Conservation (phyloP, 1,140 invertebrate genomes). For the Nephila pilipes region DNA sequence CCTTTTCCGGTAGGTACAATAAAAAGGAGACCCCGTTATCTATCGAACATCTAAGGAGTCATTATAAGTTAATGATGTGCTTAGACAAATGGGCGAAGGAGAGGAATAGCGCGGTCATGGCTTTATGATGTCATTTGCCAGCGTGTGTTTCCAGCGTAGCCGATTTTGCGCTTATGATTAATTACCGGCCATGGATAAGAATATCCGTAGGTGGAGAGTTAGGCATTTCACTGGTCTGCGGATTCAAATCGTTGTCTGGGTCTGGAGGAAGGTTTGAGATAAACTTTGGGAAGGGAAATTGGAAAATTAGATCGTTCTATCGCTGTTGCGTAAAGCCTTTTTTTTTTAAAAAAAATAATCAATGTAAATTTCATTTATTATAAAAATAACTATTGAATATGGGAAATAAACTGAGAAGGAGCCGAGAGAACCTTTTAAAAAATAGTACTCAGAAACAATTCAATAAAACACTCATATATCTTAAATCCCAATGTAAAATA, state of each 20-base stretch:
- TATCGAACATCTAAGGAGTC: conserved; percentile 70
- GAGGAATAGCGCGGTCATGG: conserved; percentile 37
- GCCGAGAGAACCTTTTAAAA: too few species aligned
- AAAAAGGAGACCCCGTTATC: conserved; percentile 68
- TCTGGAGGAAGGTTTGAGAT: too few species aligned
- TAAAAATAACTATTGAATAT: too few species aligned
- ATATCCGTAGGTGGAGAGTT: conserved; percentile 26
- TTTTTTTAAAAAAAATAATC: too few species aligned
- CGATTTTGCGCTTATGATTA: conserved; percentile 30
- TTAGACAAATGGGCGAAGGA: conserved; percentile 69
- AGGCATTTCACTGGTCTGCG: background rate
- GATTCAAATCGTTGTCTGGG: background rate
- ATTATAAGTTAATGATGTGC: conserved; percentile 75
- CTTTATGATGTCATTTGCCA: conserved; percentile 57
- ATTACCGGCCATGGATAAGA: conserved; percentile 7
- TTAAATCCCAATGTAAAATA: too few species aligned
- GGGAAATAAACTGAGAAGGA: too few species aligned
- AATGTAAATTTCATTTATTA: too few species aligned
- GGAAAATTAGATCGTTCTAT: background rate
- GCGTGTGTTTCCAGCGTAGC: conserved; percentile 27
- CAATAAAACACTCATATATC: too few species aligned
- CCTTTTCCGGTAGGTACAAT: conserved; percentile 62
- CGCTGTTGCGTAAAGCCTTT: too few species aligned
- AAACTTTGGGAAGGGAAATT: background rate
- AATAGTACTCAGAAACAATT: too few species aligned